Evolutionary conservation across 1,140 invertebrate genomes (phyloP), one percentile per base, ranked within the genome.

Genomic region (Gonioctena quinquepunctata): DNA sequence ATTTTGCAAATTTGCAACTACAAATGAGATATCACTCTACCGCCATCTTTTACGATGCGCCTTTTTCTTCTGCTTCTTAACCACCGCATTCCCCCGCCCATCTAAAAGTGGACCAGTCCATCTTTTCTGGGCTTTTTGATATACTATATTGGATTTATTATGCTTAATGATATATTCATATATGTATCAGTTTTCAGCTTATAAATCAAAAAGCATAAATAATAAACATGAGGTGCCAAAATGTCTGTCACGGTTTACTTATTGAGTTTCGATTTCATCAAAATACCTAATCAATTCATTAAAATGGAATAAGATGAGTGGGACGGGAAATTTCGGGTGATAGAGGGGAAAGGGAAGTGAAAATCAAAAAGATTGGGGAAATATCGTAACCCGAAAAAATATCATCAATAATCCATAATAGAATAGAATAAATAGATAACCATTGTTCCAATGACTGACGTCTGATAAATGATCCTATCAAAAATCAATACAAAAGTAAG

Each of bases 401-500:
- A 26, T 16, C 25, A 27, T 22, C n/a, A 67, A 57, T 42, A 59
- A 28, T 13, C 16, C 16, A 18, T 22, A 18, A 62, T 16, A 27
- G 28, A 33, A 25, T 28, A 19, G 5, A n/a, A 42, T n/a, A 42
- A 42, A 28, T 63, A 27, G 42, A 16, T 64, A 73, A 62, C 52
- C 64, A 70, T 70, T 67, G 65, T 63, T 67, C 62, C 61, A 28
- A 22, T 74, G 74, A 76, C 74, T 77, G 69, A 77, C 69, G 63
- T 59, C 26, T 66, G 27, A 76, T 74, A 42, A 61, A 69, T 42
- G 56, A 70, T 63, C 25, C 54, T 42, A 68, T 70, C 60, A 77
- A 78, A 79, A 81, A 81, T 82, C 81, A 77, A 82, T 82, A 82
- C 68, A 72, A 79, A 82, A 80, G 77, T 82, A 77, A 78, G 81